Evolutionary conservation across 2,888 invertebrate species (phyloP), one percentile per base, ranked within the genome.

Genomic region (Orthonevra nobilis): DNA sequence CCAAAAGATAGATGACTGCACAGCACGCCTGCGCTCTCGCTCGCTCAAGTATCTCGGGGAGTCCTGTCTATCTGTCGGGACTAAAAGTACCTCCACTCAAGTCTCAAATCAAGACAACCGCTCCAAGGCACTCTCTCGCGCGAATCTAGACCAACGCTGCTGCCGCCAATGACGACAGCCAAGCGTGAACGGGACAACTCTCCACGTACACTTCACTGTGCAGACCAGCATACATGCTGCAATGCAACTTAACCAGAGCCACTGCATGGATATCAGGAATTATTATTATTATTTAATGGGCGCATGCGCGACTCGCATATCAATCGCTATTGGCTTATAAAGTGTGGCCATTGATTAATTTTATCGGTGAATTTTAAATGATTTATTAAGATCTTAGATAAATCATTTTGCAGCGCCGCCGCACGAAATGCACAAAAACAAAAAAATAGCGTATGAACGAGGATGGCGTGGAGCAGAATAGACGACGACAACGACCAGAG

Each of bases 321-420:
- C 83, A 81, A 82, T 83, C 82, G 83, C 66, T 81, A 82, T 82
- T 83, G 54, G 81, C 82, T 83, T 82, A 81, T 81, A 82, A 83
- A 84, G 83, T 84, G 84, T 83, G 84, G 84, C 83, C 82, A 82
- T 84, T 85, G 85, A 84, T 84, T 85, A 85, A 85, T 85, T 85
- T 84, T 84, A 86, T 86, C 84, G 83, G 81, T 54, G 82, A 83
- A 84, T 85, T 85, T 84, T 82, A 84, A 82, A 82, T 86, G 85
- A 86, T 87, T 86, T 87, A 87, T 87, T 83, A 83, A 82, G 84
- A 82, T 81, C 81, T 83, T 77, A 84, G 84, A 86, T 87, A 86
- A 86, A 87, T 86, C 86, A 86, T 83, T 84, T 84, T 83, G 82
- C 79, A 4, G 81, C 61, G 58, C 73, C 36, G 15, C 44, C 15